Evolutionary conservation across 2,888 invertebrate genomes (phyloP), one percentile per base, ranked within the genome.

Genomic region (Pseudococcus longispinus): DNA sequence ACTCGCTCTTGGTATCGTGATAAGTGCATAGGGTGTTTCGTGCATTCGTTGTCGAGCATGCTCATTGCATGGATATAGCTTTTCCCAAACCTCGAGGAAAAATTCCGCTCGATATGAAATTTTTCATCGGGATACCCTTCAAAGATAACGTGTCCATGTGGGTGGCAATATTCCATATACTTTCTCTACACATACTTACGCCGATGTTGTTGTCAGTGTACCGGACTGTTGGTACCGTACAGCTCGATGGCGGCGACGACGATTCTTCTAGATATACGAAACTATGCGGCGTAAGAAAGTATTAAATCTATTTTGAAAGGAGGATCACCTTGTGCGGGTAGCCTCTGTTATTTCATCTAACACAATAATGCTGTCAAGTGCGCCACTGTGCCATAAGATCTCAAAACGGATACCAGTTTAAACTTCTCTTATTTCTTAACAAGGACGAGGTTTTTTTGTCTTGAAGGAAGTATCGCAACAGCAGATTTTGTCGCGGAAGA

Each of bases 281-380:
- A 37, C 74, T 74, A 74, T 74, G 74, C 65, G 51, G 6, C 5
- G 77, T 80, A 80, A 80, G 77, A 80, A 80, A 80, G 77, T 80
- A 80, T 83, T 83, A 83, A 83, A 83, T 83, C 83, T 83, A 29
- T 83, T 83, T 83, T 55, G 83, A 83, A 55, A 83, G 83, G 83
- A 83, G 51, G 83, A 83, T 83, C 83, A 83, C 83, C 83, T 83
- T 83, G 83, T 83, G 83, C 83, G 83, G 55, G 83, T 51, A 83
- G 83, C 83, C 83, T 83, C 51, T 83, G 83, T 51, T 83, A 83
- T 83, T 83, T 83, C 83, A 83, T 83, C 46, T 83, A 83, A 51
- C 51, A 83, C 46, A 51, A 83, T 51, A 46, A 83, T 83, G 83
- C 83, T 83, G 83, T 83, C 83, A 83, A 83, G 83, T 83, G 83